Evolutionary conservation across 1,140 invertebrate species (phyloP).

Genomic region (Euglossa dilemma): DNA sequence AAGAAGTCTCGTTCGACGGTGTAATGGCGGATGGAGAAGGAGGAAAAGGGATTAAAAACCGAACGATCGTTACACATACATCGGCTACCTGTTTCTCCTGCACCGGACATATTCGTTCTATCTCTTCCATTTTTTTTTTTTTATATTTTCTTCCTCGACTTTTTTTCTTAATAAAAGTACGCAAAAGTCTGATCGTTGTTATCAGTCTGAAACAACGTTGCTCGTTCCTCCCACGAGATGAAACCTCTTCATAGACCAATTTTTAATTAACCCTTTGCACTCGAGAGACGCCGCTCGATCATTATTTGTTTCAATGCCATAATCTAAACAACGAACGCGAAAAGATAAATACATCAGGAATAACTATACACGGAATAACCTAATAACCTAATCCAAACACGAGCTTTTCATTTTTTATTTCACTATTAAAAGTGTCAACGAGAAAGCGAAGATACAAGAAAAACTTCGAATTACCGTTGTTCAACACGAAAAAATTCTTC

Average conservation of each 20-base stretch:
- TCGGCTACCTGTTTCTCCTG: neutral
- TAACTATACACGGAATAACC: no score
- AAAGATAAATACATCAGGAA: no score
- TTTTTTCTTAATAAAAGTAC: neutral
- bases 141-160: no score
- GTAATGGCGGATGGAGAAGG: neutral
- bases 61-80: neutral
- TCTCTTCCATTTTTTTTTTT: neutral
- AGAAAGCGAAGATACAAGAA: no score
- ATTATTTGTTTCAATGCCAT: no score
- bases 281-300: no score
- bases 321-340: no score
- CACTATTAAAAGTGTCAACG: no score
- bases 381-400: no score
- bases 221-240: neutral
- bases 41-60: neutral
- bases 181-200: neutral
- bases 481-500: no score
- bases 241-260: neutral
- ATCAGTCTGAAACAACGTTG: conserved; percentile 21
- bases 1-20: conserved; percentile 8
- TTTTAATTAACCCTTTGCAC: neutral
- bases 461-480: no score
- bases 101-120: neutral
- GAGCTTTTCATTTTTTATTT: no score